Conservation (phyloP, 92 coral and sea anemone genomes). For the Meandrina meandrites region DNA sequence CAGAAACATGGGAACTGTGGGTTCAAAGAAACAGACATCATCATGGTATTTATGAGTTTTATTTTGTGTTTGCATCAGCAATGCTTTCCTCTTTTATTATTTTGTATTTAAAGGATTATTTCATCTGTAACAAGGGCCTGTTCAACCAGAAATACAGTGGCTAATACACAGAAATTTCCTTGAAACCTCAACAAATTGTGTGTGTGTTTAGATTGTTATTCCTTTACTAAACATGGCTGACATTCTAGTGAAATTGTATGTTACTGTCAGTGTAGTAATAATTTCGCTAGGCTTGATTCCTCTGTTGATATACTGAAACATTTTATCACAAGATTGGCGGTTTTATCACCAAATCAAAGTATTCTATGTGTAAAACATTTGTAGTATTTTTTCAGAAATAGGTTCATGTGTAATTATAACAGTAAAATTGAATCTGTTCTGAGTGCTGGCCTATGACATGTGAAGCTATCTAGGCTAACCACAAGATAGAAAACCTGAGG, state of each 20-base stretch:
- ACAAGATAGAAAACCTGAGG: neutral
- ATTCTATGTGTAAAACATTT: neutral
- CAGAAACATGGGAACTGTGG: constrained; percentile 74
- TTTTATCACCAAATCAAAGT: constrained; percentile 17
- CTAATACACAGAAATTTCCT: neutral
- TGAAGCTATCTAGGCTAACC: constrained; percentile 15
- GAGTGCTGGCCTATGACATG: neutral
- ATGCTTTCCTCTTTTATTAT: neutral
- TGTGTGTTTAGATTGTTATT: constrained; percentile 11
- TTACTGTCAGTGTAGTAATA: neutral
- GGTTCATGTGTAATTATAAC: constrained; percentile 39
- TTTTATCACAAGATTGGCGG: neutral
- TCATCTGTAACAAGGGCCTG: neutral
- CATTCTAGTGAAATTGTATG: constrained; percentile 8
- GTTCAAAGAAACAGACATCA: constrained; percentile 69
- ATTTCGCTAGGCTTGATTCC: neutral
- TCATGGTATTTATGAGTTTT: constrained; percentile 55
- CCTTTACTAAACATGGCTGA: constrained; percentile 29
- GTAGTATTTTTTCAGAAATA: constrained; percentile 45
- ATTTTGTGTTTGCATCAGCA: neutral
- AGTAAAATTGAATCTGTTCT: constrained; percentile 56
- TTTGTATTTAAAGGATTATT: constrained; percentile 6
- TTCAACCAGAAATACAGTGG: neutral
- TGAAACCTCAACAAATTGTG: constrained; percentile 9
- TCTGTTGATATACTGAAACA: neutral